Conservation (phyloP, 2,888 invertebrate genomes). For the Ormyrus labotus region DNA sequence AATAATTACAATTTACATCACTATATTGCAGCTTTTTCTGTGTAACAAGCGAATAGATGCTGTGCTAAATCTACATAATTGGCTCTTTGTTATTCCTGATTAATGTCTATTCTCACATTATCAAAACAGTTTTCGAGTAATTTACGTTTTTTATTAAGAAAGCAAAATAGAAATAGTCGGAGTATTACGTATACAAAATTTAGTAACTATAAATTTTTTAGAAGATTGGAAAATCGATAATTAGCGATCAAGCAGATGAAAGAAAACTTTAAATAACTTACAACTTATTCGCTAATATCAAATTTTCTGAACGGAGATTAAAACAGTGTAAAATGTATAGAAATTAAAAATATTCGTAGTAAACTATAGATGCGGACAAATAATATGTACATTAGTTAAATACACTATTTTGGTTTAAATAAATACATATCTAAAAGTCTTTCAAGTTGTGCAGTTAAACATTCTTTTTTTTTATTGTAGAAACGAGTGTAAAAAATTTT, state of each 20-base stretch:
- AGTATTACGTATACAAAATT: constrained; percentile 40
- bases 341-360: constrained; percentile 35
- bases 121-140: neutral
- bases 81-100: neutral
- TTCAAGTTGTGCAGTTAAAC: constrained; percentile 32
- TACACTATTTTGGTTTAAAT: constrained; percentile 35
- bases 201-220: constrained; percentile 3
- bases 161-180: constrained; percentile 44
- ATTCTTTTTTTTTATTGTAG: constrained; percentile 2
- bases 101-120: constrained; percentile 8
- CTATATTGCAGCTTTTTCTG: constrained; percentile 30
- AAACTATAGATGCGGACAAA: constrained; percentile 18
- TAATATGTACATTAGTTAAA: constrained; percentile 43
- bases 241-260: constrained; percentile 1
- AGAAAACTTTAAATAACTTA: constrained; percentile 6
- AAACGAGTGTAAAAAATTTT: constrained; percentile 38
- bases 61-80: constrained; percentile 24
- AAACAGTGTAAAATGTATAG: constrained; percentile 37
- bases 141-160: constrained; percentile 36
- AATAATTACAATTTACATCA: constrained; percentile 34
- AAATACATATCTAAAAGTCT: constrained; percentile 52
- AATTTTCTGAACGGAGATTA: constrained; percentile 17
- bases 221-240: constrained; percentile 17
- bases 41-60: constrained; percentile 5
- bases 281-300: constrained; percentile 13